Percentiles rank a stretch among this genome's conserved stretches.
Evolutionary conservation across 2,888 invertebrate species (phyloP).

Genomic region (Antheraea assamensis): DNA sequence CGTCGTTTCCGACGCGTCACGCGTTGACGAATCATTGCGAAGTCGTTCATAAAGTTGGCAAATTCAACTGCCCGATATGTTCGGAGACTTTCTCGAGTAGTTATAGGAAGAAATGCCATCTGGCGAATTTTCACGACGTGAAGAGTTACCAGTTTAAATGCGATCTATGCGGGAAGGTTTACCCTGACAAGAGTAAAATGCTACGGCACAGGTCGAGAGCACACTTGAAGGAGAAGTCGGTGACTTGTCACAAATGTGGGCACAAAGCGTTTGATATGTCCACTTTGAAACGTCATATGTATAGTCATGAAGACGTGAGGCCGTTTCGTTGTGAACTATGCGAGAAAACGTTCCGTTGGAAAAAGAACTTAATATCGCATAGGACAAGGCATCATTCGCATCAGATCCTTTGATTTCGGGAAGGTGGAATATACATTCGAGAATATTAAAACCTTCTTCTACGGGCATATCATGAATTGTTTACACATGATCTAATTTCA

Average conservation of each 20-base stretch:
- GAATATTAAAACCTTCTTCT: neutral
- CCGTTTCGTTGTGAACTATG: slow-evolving; percentile 65
- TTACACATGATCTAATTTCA: too few relatives aligned
- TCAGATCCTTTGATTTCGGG: slow-evolving; percentile 28
- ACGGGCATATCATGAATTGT: neutral
- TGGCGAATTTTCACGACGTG: slow-evolving; percentile 24
- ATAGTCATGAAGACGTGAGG: slow-evolving; percentile 25
- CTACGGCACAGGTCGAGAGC: slow-evolving; percentile 19
- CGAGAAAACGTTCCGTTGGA: slow-evolving; percentile 55
- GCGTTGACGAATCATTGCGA: slow-evolving; percentile 27
- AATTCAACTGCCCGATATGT: slow-evolving; percentile 29
- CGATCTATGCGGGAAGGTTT: slow-evolving; percentile 37
- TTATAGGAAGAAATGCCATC: slow-evolving; percentile 23
- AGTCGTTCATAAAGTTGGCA: slow-evolving; percentile 24
- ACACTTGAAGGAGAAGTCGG: slow-evolving; percentile 34
- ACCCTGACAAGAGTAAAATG: slow-evolving; percentile 22
- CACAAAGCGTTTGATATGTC: slow-evolving; percentile 27
- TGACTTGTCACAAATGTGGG: slow-evolving; percentile 34
- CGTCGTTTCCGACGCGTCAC: slow-evolving; percentile 23
- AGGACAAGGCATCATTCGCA: slow-evolving; percentile 14
- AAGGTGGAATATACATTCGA: neutral
- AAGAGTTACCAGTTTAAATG: slow-evolving; percentile 39
- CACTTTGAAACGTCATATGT: slow-evolving; percentile 29
- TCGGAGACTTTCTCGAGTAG: slow-evolving; percentile 21
- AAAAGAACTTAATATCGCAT: slow-evolving; percentile 25